Conservation (phyloP, 2,888 invertebrate species). For the Cylloceria caligata region DNA sequence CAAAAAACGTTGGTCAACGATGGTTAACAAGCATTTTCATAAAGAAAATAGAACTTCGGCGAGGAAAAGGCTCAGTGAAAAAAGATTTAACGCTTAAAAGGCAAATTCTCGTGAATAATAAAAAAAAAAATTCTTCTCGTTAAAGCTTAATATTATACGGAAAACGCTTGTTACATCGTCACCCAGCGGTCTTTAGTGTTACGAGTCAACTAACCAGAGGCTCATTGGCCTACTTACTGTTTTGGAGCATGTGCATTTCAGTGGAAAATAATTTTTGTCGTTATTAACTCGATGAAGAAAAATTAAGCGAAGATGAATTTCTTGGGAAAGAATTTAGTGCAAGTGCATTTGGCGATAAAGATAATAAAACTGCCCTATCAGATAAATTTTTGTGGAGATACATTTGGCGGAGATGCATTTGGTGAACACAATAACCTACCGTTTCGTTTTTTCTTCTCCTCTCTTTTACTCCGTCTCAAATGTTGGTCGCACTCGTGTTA, state of each 20-base stretch:
- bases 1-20: no score
- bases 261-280: background rate
- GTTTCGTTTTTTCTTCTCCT: constrained; percentile 22
- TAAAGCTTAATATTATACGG: no score
- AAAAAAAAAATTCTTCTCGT: no score
- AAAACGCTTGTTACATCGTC: constrained; percentile 6
- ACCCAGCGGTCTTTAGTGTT: background rate
- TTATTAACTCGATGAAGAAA: no score
- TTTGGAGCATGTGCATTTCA: constrained; percentile 1
- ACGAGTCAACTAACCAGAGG: background rate
- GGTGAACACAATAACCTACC: constrained; percentile 9
- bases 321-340: background rate
- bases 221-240: constrained; percentile 5
- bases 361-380: background rate
- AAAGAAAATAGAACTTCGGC: no score
- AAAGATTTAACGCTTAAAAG: background rate
- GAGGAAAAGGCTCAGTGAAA: background rate
- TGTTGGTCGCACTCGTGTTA: constrained; percentile 36
- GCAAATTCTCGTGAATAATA: background rate
- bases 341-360: background rate
- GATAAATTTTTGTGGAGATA: background rate
- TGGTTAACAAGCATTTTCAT: no score
- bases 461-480: constrained; percentile 19
- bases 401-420: constrained; percentile 11
- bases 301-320: background rate